phyloP scores from a whole-genome alignment of 2,888 invertebrate species.

The Itoplectis maculator region DNA sequence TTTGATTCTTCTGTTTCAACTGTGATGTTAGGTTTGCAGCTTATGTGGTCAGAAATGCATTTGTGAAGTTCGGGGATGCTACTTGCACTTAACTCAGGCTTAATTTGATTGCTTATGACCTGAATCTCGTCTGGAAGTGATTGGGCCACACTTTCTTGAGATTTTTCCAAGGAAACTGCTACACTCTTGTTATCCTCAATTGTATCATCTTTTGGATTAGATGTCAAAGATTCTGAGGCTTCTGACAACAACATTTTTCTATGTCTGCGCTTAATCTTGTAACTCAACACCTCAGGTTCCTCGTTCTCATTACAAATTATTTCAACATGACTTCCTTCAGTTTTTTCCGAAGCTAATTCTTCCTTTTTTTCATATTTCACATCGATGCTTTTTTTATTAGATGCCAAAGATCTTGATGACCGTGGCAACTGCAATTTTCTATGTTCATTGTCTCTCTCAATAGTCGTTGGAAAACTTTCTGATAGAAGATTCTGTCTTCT shows the following conservation, averaged over 20 bases:
- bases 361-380: background rate
- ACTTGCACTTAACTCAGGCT: background rate
- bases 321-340: background rate
- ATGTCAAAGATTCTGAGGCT: background rate
- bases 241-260: background rate
- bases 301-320: background rate
- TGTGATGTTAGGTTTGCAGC: background rate
- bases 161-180: background rate
- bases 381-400: background rate
- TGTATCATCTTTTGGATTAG: background rate
- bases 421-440: slow-evolving; percentile 8
- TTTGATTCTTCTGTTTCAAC: background rate
- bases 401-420: slow-evolving; percentile 6
- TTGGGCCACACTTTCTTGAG: background rate
- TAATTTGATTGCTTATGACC: slow-evolving; percentile 8
- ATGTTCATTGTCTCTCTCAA: background rate
- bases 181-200: background rate
- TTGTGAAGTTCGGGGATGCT: slow-evolving; percentile 27
- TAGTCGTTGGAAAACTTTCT: slow-evolving; percentile 10
- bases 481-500: slow-evolving; percentile 3
- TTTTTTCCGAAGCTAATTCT: background rate
- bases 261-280: background rate
- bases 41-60: slow-evolving; percentile 15
- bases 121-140: slow-evolving; percentile 1
- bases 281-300: background rate